These are phyloP conservation scores for Himalopsyche japonica DNA, from an alignment of 2,888 invertebrate species.

Conservation along the genomic window DNA sequence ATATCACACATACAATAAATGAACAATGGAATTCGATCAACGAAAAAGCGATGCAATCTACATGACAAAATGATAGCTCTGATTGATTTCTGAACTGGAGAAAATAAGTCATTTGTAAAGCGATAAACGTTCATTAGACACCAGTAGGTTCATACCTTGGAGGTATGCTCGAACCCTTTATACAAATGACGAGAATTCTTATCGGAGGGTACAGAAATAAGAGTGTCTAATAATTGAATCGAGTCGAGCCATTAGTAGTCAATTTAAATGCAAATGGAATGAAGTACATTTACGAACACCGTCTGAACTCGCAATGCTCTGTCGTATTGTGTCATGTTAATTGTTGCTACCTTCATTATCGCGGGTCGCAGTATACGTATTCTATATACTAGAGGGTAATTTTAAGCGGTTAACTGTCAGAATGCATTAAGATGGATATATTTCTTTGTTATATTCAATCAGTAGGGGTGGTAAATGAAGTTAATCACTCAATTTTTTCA, in stretches of 20 bases:
- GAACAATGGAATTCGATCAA: neutral
- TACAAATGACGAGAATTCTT: neutral
- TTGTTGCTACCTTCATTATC: neutral
- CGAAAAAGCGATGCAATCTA: neutral
- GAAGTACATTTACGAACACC: slow-evolving; percentile 12
- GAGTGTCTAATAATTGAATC: slow-evolving; percentile 28
- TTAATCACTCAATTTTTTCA: too few species aligned
- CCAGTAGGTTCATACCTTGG: neutral
- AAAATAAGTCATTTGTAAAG: neutral
- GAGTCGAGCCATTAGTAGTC: slow-evolving; percentile 27
- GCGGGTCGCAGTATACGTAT: neutral
- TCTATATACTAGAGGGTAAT: too few species aligned
- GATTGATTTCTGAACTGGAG: neutral
- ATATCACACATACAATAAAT: too few species aligned
- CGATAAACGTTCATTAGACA: neutral
- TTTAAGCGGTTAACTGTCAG: too few species aligned
- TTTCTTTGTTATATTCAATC: too few species aligned
- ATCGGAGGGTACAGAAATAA: neutral
- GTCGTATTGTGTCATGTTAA: neutral
- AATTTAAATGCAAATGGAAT: slow-evolving; percentile 36
- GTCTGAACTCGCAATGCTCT: neutral
- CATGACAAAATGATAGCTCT: neutral
- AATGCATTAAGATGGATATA: too few species aligned
- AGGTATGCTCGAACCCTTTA: neutral
- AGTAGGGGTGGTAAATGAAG: too few species aligned